Conservation (phyloP, 2,888 invertebrate genomes). For the Vesta saturnalis region DNA sequence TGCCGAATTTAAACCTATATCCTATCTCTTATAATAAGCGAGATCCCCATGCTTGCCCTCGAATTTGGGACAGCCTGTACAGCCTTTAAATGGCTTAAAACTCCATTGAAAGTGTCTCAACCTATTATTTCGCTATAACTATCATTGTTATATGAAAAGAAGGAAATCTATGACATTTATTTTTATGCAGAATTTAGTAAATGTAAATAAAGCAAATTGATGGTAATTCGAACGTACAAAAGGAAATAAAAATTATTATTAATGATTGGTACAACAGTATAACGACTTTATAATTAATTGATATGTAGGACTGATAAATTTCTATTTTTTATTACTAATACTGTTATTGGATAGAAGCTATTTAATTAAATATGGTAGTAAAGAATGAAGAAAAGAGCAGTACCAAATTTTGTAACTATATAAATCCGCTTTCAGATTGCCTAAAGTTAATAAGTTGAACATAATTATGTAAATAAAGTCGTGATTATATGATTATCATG, state of each 20-base stretch:
- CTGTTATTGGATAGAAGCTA: slow-evolving; percentile 9
- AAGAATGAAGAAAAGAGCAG: background rate
- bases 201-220: too few species aligned
- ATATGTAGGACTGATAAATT: slow-evolving; percentile 12
- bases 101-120: too few species aligned
- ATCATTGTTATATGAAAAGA: too few species aligned
- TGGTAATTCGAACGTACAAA: background rate
- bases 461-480: slow-evolving; percentile 14
- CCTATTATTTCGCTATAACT: too few species aligned
- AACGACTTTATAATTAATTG: slow-evolving; percentile 13
- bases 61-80: too few species aligned
- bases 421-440: slow-evolving; percentile 1
- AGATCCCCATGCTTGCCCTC: too few species aligned
- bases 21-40: too few species aligned
- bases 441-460: slow-evolving; percentile 10
- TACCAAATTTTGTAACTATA: background rate
- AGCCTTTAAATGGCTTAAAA: too few species aligned
- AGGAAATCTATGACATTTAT: too few species aligned
- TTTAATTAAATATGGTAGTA: background rate
- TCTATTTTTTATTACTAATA: slow-evolving; percentile 9
- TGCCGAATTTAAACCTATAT: too few species aligned
- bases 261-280: slow-evolving; percentile 6
- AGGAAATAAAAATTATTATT: background rate
- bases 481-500: slow-evolving; percentile 14
- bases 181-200: too few species aligned